Evolutionary conservation across 2,888 invertebrate genomes (phyloP), one percentile per base, ranked within the genome.

Genomic region (Erebia aethiops): DNA sequence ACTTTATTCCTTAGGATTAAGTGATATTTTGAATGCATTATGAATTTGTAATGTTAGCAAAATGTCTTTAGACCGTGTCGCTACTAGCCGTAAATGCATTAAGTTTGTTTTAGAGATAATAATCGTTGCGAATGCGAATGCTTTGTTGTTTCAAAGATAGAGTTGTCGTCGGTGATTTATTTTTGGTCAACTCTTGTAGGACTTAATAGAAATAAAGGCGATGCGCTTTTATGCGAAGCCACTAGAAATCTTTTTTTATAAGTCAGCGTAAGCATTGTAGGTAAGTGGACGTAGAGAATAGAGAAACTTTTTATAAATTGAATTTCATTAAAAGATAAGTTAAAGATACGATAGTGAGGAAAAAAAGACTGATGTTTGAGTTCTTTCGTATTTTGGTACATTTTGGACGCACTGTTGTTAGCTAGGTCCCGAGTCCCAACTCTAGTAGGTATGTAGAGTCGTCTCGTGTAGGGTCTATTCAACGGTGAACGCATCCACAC

Each of bases 41-140:
- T 72, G 76, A 77, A 71, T 75, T 82, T 85, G 80, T 85, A 80
- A 80, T 79, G 84, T 82, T 83, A 84, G 85, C 80, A 82, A 89
- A 91, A 89, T 89, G 90, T 91, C 88, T 90, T 84, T 87, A 89
- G 90, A 91, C 88, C 91, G 90, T 92, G 91, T 92, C 91, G 91
- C 92, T 92, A 90, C 89, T 87, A 90, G 88, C 89, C 87, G 91
- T 91, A 91, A 91, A 91, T 90, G 92, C 92, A 91, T 89, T 92
- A 91, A 91, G 92, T 92, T 91, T 89, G 91, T 91, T 91, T 88
- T 84, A 89, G 87, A 92, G 92, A 92, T 92, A 92, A 92, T 90
- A 92, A 92, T 92, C 92, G 85, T 88, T 88, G 90, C 89, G 88
- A 90, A 90, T 89, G 91, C 89, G 81, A 82, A 81, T 82, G 82